Base-by-base conservation (phyloP, 2,113 vertebrate genomes). In the Hypomesus transpacificus region DNA sequence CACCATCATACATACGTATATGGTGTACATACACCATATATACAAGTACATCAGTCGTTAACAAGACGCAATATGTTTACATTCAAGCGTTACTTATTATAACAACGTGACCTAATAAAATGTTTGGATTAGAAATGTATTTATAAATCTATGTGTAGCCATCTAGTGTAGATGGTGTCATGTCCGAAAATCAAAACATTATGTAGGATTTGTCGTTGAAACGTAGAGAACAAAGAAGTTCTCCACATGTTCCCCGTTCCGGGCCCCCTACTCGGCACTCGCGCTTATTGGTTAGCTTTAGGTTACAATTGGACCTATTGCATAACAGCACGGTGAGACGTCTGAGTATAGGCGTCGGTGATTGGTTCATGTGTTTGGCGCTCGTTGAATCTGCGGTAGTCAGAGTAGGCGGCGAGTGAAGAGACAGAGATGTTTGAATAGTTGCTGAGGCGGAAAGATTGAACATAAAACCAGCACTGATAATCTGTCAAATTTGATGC, bases 301-400 rank as follows among this genome's bases (percentile, higher is more conserved):
- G 9, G 8, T 1, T 0, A 34, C 8, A 0, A 5, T 1, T 9
- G 3, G 34, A 28, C 88, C 85, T 67, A 89, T 89, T 50, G 11
- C 0, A 50, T 0, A 2, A 0, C 50, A 2, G 14, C 20, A 81
- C 70, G 85, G 66, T 88, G 0, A 39, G 20, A 8, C 7, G 17
- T 3, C 0, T 24, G 1, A 90, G 68, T 68, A 61, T 79, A 62
- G 68, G 8, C 5, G 0, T 4, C 22, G 73, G 21, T 68, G 83
- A 91, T 92, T 91, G 90, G 91, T 3, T 22, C 1, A 59, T 76
- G 31, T 66, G 85, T 92, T 93, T 93, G 90, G 91, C 92, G 92
- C 91, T 89, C 90, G 87, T 89, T 83, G 85, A 80, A 78, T 77
- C 80, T 69, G 79, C 83, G 69, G 84, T 82, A 76, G 83, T 70